Conservation (phyloP, 2,888 invertebrate species). For the Tenthredo mesomela region DNA sequence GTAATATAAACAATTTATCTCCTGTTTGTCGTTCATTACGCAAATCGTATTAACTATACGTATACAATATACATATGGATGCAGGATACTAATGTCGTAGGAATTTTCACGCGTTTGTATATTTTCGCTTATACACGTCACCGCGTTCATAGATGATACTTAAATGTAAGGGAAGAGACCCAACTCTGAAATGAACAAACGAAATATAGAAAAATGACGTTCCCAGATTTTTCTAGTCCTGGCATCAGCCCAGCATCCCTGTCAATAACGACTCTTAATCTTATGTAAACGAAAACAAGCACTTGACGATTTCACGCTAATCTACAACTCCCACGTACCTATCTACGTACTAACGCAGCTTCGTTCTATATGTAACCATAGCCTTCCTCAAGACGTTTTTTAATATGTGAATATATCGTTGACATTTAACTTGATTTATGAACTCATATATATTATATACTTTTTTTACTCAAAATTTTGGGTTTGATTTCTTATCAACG, state of each 20-base stretch:
- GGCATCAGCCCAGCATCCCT: constrained; percentile 36
- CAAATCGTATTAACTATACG: constrained; percentile 2
- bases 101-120: constrained; percentile 25
- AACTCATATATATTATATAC: not conserved
- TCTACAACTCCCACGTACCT: constrained; percentile 36
- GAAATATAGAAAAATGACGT: constrained; percentile 46
- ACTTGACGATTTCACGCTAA: constrained; percentile 33
- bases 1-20: constrained; percentile 18
- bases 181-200: constrained; percentile 7
- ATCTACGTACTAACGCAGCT: not conserved
- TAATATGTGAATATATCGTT: not conserved
- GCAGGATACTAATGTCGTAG: constrained; percentile 29
- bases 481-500: not conserved
- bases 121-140: constrained; percentile 12
- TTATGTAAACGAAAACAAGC: constrained; percentile 52
- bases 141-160: constrained; percentile 8
- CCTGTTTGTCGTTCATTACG: constrained; percentile 24
- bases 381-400: constrained; percentile 19
- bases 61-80: not conserved
- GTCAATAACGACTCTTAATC: constrained; percentile 43
- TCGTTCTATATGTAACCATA: not conserved
- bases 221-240: constrained; percentile 4
- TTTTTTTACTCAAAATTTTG: not conserved
- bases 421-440: not conserved
- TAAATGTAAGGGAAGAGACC: not conserved